These are phyloP conservation scores for Drymonia ruficornis DNA, from an alignment of 2,888 invertebrate species.

Conservation along the genomic window DNA sequence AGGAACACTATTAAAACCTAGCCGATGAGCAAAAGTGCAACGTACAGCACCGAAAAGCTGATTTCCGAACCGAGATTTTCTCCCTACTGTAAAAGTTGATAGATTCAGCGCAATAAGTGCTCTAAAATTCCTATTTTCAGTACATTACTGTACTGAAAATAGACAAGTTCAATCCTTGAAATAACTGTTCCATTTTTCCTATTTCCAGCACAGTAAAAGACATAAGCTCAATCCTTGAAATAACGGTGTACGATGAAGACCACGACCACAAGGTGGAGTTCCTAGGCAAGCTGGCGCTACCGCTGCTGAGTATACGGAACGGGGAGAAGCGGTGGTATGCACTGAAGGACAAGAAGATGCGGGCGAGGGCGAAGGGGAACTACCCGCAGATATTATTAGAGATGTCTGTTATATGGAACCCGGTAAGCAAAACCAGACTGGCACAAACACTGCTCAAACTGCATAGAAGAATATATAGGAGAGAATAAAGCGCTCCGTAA, in stretches of 20 bases:
- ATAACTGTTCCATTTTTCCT: constrained; percentile 92
- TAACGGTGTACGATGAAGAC: constrained; percentile 99
- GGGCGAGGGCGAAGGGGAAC: constrained; percentile 95
- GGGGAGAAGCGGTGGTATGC: constrained; percentile 98
- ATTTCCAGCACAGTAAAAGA: constrained; percentile 94
- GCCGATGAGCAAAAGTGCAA: too few relatives aligned
- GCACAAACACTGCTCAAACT: too few relatives aligned
- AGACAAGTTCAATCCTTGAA: constrained; percentile 97
- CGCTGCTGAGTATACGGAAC: constrained; percentile 93
- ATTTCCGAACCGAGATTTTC: too few relatives aligned
- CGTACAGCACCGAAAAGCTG: too few relatives aligned
- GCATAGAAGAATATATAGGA: too few relatives aligned
- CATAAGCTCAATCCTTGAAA: constrained; percentile 96
- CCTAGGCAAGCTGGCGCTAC: constrained; percentile 95
- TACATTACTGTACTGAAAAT: constrained; percentile 93
- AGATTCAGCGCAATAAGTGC: too few relatives aligned
- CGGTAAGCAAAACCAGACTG: constrained; percentile 79
- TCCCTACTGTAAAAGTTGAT: too few relatives aligned
- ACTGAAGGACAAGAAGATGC: constrained; percentile 97
- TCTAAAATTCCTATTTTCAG: constrained; percentile 67
- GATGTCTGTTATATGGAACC: constrained; percentile 96
- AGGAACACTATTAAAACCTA: too few relatives aligned
- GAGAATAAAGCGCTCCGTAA: too few relatives aligned
- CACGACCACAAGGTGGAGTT: constrained; percentile 99
- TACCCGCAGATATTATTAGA: constrained; percentile 95